Percentiles rank a stretch among this genome's conserved stretches.
These are phyloP conservation scores for Podabrus alpinus DNA, from an alignment of 2,888 invertebrate species.

Conservation along the genomic window DNA sequence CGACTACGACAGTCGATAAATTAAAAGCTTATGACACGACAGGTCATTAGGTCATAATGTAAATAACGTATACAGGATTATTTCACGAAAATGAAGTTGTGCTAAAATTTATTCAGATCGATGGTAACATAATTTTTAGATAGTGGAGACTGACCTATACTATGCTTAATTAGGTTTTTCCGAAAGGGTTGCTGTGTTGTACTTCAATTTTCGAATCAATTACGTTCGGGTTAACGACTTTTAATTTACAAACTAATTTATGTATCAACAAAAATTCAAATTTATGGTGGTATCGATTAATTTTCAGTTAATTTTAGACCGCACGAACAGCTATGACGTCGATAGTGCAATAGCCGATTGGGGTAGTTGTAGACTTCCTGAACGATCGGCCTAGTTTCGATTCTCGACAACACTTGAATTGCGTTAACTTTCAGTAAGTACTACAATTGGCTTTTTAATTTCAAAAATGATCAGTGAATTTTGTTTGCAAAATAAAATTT, in stretches of 20 bases:
- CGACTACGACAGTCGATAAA: slow-evolving; percentile 14
- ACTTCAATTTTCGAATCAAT: background rate
- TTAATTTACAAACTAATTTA: background rate
- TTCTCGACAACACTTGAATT: too few relatives aligned
- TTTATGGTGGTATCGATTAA: background rate
- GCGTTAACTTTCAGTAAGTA: too few relatives aligned
- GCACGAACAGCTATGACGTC: background rate
- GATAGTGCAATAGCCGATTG: background rate
- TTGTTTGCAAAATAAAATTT: background rate
- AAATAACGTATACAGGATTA: slow-evolving; percentile 15
- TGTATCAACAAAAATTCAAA: background rate
- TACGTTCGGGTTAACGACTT: background rate
- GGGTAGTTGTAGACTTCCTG: background rate
- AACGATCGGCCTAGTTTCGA: background rate
- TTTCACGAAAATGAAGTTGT: slow-evolving; percentile 2
- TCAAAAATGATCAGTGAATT: too few relatives aligned
- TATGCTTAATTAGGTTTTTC: background rate
- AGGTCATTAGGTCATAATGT: slow-evolving; percentile 20
- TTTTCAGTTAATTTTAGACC: background rate
- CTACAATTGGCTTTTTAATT: too few relatives aligned
- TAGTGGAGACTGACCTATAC: background rate
- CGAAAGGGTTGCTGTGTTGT: background rate
- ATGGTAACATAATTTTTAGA: background rate
- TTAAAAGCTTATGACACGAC: slow-evolving; percentile 16
- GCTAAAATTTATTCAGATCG: slow-evolving; percentile 4